Conservation (phyloP, 2,888 invertebrate species). For the Harpagoxenus sublaevis region DNA sequence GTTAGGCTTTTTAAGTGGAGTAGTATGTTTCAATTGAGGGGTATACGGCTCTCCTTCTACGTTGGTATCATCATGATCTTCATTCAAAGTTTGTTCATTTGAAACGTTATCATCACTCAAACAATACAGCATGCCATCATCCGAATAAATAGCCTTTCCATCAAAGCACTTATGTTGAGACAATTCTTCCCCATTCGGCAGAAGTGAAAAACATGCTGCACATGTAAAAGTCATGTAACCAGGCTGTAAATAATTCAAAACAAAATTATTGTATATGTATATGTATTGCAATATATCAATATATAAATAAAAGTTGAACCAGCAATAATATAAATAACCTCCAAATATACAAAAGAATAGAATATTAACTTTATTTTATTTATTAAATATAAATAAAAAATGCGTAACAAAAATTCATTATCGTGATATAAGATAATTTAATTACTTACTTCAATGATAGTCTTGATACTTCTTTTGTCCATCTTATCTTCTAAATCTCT, state of each 20-base stretch:
- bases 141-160: not conserved
- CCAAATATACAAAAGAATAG: not conserved
- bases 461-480: not conserved
- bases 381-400: not conserved
- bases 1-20: not conserved
- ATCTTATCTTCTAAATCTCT: no score
- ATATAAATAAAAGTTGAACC: not conserved
- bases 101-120: not conserved
- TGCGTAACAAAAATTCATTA: not conserved
- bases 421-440: not conserved
- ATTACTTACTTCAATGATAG: not conserved
- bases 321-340: not conserved
- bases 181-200: not conserved
- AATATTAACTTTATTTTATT: not conserved
- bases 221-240: not conserved
- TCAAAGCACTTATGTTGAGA: not conserved
- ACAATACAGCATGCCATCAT: not conserved
- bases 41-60: not conserved
- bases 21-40: conserved; percentile 7
- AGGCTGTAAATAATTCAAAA: not conserved
- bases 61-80: not conserved
- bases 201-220: not conserved
- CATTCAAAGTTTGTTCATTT: not conserved
- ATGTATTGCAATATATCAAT: not conserved
- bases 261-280: not conserved